These are phyloP conservation scores for Lanius collurio DNA, from an alignment of 2,113 vertebrate species.

Conservation along the genomic window DNA sequence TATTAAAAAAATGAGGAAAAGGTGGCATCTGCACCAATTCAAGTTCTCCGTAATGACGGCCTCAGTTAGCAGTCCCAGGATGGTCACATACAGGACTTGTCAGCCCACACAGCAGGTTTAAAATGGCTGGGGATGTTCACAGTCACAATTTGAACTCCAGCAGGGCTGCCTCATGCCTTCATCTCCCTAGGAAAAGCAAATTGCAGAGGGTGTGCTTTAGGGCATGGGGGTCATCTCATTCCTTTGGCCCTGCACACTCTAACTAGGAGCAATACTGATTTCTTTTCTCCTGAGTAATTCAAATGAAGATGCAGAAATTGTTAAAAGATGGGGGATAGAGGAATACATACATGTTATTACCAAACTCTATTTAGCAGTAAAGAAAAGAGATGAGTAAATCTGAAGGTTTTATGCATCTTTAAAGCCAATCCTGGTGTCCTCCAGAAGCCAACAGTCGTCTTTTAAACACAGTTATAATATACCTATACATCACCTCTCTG, in stretches of 20 bases:
- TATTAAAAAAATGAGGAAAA: neutral
- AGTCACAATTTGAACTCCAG: neutral
- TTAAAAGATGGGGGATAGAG: neutral
- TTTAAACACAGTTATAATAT: conserved; percentile 46
- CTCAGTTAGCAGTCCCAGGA: neutral
- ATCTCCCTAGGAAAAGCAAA: neutral
- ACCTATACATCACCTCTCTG: conserved; percentile 37
- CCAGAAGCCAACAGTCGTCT: conserved; percentile 1
- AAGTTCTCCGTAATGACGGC: neutral
- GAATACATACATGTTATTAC: neutral
- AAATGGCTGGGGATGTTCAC: neutral
- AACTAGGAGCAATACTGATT: neutral
- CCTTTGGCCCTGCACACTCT: rapidly evolving
- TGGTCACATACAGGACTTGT: neutral
- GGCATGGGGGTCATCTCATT: neutral
- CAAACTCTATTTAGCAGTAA: neutral
- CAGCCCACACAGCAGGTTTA: neutral
- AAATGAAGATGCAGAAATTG: conserved; percentile 2
- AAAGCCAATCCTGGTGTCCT: conserved; percentile 22
- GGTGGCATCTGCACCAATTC: neutral
- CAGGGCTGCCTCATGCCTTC: neutral
- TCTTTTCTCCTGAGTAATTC: neutral
- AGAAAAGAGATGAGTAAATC: neutral
- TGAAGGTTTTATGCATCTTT: conserved; percentile 40
- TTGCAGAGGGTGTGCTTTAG: neutral